These are phyloP conservation scores for Ceratosolen solmsi DNA, from an alignment of 1,140 invertebrate species.

Conservation along the genomic window DNA sequence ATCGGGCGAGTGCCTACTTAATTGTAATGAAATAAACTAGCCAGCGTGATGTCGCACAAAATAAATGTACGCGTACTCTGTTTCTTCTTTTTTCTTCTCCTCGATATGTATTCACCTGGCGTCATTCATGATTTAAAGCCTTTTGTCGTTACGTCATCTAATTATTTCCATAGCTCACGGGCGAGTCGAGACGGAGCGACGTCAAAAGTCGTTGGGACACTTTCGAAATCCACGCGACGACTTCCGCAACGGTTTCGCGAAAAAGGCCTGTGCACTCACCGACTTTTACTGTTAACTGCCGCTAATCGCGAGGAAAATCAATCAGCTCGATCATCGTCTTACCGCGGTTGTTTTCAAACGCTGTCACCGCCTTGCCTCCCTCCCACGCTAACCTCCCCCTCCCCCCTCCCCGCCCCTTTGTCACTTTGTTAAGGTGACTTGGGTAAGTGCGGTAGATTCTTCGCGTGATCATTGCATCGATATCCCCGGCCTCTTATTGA, in stretches of 20 bases:
- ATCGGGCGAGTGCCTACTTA: neutral
- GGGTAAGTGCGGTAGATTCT: too few relatives aligned
- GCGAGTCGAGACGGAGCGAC: neutral
- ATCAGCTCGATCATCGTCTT: neutral
- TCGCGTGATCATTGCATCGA: too few relatives aligned
- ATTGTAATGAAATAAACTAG: neutral
- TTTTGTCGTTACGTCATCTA: neutral
- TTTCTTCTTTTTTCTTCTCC: neutral
- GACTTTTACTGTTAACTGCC: too few relatives aligned
- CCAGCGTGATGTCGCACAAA: neutral
- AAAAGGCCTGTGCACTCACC: too few relatives aligned
- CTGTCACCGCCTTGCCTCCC: neutral
- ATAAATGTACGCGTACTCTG: neutral
- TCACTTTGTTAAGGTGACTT: too few relatives aligned
- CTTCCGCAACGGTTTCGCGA: too few relatives aligned
- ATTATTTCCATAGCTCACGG: neutral
- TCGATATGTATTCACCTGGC: neutral
- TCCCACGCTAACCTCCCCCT: too few relatives aligned
- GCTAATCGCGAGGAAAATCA: neutral
- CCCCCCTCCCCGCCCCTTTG: too few relatives aligned
- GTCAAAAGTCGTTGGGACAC: neutral
- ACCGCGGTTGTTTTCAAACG: neutral
- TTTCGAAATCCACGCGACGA: neutral
- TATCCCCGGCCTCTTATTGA: too few relatives aligned
- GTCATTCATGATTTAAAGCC: neutral